Percentiles rank a stretch among this genome's conserved stretches.
These are phyloP conservation scores for Mirounga angustirostris DNA, from an alignment of 2,113 vertebrate species.

Conservation along the genomic window DNA sequence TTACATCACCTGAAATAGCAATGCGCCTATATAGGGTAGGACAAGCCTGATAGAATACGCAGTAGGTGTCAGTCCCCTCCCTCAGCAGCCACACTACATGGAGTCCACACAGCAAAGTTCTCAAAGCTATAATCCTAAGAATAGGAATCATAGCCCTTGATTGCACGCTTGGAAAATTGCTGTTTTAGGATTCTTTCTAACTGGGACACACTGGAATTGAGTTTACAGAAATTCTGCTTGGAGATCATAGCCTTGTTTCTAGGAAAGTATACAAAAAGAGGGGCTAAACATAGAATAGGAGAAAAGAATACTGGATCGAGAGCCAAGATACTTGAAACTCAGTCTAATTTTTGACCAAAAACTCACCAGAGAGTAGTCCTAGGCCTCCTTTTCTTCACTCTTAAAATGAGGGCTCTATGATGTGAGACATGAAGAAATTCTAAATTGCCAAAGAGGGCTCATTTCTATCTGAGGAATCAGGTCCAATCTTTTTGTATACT, in stretches of 20 bases:
- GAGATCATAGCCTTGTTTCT: neutral
- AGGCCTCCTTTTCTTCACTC: neutral
- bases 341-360: neutral
- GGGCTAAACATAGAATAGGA: neutral
- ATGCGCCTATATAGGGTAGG: accelerated
- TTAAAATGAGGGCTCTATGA: neutral
- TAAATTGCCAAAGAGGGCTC: neutral
- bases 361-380: neutral
- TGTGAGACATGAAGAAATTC: neutral
- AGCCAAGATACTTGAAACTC: neutral
- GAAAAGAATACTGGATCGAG: neutral
- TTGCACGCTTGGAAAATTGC: neutral
- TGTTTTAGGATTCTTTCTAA: neutral
- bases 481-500: neutral
- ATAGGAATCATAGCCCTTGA: neutral
- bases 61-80: neutral
- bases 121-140: neutral
- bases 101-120: neutral
- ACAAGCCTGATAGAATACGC: neutral
- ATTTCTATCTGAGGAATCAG: neutral
- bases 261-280: neutral
- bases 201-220: neutral
- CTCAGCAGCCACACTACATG: too few relatives aligned
- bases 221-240: neutral
- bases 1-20: neutral